Percentiles rank a stretch among this genome's conserved stretches.
These are phyloP conservation scores for Gibbula magus DNA, from an alignment of 2,888 invertebrate species.

Conservation along the genomic window DNA sequence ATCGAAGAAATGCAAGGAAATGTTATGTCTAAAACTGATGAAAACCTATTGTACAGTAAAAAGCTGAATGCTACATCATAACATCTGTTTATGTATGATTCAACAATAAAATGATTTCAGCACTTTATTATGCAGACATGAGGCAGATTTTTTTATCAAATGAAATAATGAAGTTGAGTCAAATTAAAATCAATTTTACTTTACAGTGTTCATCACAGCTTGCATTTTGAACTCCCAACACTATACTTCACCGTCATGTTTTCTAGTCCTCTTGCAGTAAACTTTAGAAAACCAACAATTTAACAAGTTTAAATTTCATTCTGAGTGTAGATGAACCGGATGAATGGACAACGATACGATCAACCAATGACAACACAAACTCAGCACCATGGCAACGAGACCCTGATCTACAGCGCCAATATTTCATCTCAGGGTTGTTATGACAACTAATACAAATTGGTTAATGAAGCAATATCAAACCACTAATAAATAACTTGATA, in stretches of 20 bases:
- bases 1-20: background rate
- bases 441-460: slow-evolving; percentile 18
- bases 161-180: too few relatives aligned
- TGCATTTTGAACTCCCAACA: too few relatives aligned
- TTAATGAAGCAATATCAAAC: slow-evolving; percentile 19
- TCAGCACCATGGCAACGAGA: slow-evolving; percentile 5
- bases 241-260: too few relatives aligned
- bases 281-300: too few relatives aligned
- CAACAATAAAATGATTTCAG: background rate
- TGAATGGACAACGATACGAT: too few relatives aligned
- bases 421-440: background rate
- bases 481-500: slow-evolving; percentile 21
- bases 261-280: too few relatives aligned
- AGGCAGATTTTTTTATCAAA: background rate
- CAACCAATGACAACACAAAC: background rate
- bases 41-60: background rate
- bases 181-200: too few relatives aligned
- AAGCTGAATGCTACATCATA: background rate
- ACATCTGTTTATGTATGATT: background rate
- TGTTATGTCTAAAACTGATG: background rate
- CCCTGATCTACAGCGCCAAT: too few relatives aligned
- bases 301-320: too few relatives aligned
- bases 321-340: too few relatives aligned
- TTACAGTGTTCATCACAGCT: too few relatives aligned
- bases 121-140: background rate